Evolutionary conservation across 1,140 invertebrate genomes (phyloP), one percentile per base, ranked within the genome.

Genomic region (Diprion similis): DNA sequence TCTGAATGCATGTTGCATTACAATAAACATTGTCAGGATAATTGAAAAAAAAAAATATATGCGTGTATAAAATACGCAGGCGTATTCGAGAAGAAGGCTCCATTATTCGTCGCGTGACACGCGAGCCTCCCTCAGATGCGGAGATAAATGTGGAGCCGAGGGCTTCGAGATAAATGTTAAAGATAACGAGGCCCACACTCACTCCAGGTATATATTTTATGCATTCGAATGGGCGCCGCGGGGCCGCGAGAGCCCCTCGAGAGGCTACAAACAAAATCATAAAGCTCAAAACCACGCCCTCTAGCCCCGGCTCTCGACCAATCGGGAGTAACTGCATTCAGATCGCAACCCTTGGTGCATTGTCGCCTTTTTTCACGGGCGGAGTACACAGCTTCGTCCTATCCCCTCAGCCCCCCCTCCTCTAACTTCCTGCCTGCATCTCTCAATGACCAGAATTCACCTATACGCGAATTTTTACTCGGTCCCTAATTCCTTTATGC

Each of bases 221-320:
- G 80, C 80, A 80, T 80, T 75, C 73, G 80, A 77, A 71, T 77
- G 77, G 73, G 73, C 74, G 73, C 75, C 73, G 72, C 71, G 47
- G 68, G 51, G 48, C 46, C 72, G 66, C 68, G 45, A 48, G 1
- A 48, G 46, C 19, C 78, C 79, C 78, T 83, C 79, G 80, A 82
- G 81, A 79, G 78, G 78, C 79, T 85, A 82, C 81, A 84, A 83
- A 85, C 85, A 86, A 86, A 86, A 86, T 86, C 83, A 86, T 86
- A 87, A 86, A 80, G 82, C 77, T 82, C 72, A 67, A 74, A 68
- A 78, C 86, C 86, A 87, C 86, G 86, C 86, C 86, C 77, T 86
- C 80, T 83, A 86, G 82, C 85, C 86, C 83, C 75, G 69, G 48
- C 51, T 73, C 68, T 79, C 80, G 81, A 66, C 86, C 86, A 88